phyloP scores from a whole-genome alignment of 2,888 invertebrate genomes.

The Eilema griseolum region DNA sequence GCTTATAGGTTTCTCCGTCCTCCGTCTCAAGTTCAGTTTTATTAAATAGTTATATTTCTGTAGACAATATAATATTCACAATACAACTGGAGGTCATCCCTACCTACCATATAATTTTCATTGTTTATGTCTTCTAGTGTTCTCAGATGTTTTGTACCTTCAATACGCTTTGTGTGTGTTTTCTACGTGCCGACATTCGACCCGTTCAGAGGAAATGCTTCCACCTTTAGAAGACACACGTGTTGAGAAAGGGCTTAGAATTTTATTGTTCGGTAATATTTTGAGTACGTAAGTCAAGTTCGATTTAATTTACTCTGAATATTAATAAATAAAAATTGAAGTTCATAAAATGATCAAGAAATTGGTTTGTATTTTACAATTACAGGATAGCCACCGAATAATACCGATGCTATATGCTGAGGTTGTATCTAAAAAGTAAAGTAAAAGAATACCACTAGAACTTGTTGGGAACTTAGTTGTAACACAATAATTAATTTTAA shows the following conservation, averaged over 20 bases:
- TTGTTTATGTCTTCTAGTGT: constrained; percentile 39
- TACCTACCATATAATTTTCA: constrained; percentile 39
- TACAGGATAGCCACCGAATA: neutral
- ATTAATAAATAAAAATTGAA: neutral
- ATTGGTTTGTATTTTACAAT: neutral
- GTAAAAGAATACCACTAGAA: too few relatives aligned
- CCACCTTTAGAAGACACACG: constrained; percentile 68
- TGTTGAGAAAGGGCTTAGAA: constrained; percentile 72
- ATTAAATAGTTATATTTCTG: constrained; percentile 11
- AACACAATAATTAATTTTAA: too few relatives aligned
- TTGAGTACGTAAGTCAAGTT: constrained; percentile 36
- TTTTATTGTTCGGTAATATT: constrained; percentile 36
- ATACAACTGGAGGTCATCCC: constrained; percentile 11
- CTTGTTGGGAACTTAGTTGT: too few relatives aligned
- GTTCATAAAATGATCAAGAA: neutral
- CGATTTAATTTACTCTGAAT: constrained; percentile 31
- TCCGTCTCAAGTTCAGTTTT: neutral
- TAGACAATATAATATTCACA: constrained; percentile 6
- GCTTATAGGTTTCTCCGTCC: neutral
- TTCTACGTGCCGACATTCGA: constrained; percentile 74
- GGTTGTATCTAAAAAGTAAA: too few relatives aligned
- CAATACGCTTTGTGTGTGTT: constrained; percentile 36
- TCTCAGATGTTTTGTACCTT: constrained; percentile 30
- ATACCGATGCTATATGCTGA: too few relatives aligned
- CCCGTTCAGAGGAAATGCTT: constrained; percentile 70